These are phyloP conservation scores for Epizoanthus stellaris DNA, from an alignment of 92 coral and sea anemone genomes.

Conservation along the genomic window DNA sequence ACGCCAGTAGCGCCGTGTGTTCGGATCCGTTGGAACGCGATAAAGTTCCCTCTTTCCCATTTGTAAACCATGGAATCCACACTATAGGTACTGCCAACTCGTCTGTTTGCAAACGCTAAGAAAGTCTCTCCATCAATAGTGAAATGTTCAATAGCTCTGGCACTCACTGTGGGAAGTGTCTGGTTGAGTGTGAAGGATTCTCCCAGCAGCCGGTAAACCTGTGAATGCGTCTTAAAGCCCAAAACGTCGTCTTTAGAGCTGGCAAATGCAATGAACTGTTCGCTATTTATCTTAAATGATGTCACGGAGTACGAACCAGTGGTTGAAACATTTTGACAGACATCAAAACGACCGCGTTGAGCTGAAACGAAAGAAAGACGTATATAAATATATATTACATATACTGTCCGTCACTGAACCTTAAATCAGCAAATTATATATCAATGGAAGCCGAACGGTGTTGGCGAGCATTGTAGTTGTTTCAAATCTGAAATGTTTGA, in stretches of 20 bases:
- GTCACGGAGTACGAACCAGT: not conserved
- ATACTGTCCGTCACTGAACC: no score
- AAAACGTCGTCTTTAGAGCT: not conserved
- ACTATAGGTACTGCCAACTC: not conserved
- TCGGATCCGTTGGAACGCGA: not conserved
- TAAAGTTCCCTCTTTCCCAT: not conserved
- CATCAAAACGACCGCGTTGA: not conserved
- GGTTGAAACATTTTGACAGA: not conserved
- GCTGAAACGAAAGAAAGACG: no score
- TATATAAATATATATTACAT: no score
- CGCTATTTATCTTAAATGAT: not conserved
- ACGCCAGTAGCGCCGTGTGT: no score
- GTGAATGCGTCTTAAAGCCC: not conserved
- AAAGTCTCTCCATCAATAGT: not conserved
- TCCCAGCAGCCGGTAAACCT: not conserved
- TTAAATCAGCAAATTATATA: no score
- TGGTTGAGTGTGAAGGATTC: constrained; percentile 1
- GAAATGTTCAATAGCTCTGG: not conserved
- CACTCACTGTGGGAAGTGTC: not conserved
- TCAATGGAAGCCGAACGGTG: no score
- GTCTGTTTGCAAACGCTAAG: not conserved
- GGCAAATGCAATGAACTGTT: constrained; percentile 3
- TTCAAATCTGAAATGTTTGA: no score
- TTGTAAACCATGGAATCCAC: not conserved
- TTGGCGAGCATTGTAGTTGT: no score